Percentiles rank a stretch among this genome's conserved stretches.
These are phyloP conservation scores for Cebidichthys violaceus DNA, from an alignment of 2,113 vertebrate genomes.

Conservation along the genomic window DNA sequence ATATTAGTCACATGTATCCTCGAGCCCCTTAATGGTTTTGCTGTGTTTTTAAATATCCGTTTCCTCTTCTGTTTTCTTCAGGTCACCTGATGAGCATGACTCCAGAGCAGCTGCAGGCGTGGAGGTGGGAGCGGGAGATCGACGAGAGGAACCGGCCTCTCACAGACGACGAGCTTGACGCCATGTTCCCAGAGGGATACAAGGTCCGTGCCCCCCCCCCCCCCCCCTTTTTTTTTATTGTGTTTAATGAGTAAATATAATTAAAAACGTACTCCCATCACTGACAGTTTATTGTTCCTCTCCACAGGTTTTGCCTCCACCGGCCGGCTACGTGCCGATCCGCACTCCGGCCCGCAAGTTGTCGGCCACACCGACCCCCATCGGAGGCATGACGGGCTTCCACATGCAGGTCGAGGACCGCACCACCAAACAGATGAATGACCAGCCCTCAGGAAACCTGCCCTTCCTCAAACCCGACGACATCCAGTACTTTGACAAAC, in stretches of 20 bases:
- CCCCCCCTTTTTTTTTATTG: too few relatives aligned
- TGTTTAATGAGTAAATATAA: not conserved
- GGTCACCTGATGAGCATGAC: slow-evolving; percentile 99
- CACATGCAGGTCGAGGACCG: slow-evolving; percentile 98
- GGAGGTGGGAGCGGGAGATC: slow-evolving; percentile 98
- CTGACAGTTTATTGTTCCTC: not conserved
- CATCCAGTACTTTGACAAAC: slow-evolving; percentile 99
- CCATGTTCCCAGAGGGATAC: slow-evolving; percentile 99
- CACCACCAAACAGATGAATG: slow-evolving; percentile 95
- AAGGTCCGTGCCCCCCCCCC: slow-evolving; percentile 86
- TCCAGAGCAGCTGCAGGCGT: slow-evolving; percentile 97
- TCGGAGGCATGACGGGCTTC: slow-evolving; percentile 98
- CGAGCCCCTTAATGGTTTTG: not conserved
- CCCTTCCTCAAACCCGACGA: slow-evolving; percentile 99
- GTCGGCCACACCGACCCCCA: slow-evolving; percentile 95
- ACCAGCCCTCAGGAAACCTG: slow-evolving; percentile 98
- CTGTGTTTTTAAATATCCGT: not conserved
- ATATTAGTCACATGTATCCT: not conserved
- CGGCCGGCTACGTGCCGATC: slow-evolving; percentile 98
- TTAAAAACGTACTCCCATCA: not conserved
- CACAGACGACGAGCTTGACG: slow-evolving; percentile 97
- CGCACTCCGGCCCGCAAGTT: slow-evolving; percentile 97
- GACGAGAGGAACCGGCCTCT: slow-evolving; percentile 97
- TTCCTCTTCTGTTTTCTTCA: slow-evolving; percentile 56
- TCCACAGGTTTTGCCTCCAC: slow-evolving; percentile 93